Conservation (phyloP, 1,140 invertebrate species). For the Parasteatoda tepidariorum region DNA sequence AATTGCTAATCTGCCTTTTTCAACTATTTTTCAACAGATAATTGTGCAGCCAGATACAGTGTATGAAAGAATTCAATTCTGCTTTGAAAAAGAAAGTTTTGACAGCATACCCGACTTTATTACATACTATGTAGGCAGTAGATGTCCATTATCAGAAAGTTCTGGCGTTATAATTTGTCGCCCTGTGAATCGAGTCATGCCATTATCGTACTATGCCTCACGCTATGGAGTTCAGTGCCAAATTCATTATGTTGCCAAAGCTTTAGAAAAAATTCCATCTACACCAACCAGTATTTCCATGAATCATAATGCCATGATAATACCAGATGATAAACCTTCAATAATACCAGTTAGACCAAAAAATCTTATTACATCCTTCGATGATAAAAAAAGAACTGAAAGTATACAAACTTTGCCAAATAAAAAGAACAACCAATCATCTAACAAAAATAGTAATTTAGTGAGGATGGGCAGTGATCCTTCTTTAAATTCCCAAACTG, state of each 20-base stretch:
- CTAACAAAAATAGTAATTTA: constrained; percentile 24
- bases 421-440: not conserved
- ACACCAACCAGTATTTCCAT: not conserved
- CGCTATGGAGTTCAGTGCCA: constrained; percentile 71
- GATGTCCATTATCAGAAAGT: constrained; percentile 83
- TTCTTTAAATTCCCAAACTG: constrained; percentile 70
- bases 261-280: constrained; percentile 48
- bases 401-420: not conserved
- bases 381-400: not conserved
- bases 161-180: constrained; percentile 86
- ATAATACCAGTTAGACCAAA: not conserved
- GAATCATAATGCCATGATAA: not conserved
- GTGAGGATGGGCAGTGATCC: constrained; percentile 73
- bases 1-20: too few species aligned
- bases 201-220: constrained; percentile 68
- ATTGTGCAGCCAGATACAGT: constrained; percentile 88
- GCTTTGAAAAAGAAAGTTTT: constrained; percentile 93
- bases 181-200: constrained; percentile 78
- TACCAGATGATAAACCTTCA: not conserved
- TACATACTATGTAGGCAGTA: constrained; percentile 92
- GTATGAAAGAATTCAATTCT: constrained; percentile 89
- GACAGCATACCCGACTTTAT: constrained; percentile 93
- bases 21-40: constrained; percentile 74
- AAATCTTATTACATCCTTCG: not conserved
- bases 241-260: constrained; percentile 63